Evolutionary conservation across 2,888 invertebrate genomes (phyloP).

Genomic region (Hirtodrosophila histrioides): DNA sequence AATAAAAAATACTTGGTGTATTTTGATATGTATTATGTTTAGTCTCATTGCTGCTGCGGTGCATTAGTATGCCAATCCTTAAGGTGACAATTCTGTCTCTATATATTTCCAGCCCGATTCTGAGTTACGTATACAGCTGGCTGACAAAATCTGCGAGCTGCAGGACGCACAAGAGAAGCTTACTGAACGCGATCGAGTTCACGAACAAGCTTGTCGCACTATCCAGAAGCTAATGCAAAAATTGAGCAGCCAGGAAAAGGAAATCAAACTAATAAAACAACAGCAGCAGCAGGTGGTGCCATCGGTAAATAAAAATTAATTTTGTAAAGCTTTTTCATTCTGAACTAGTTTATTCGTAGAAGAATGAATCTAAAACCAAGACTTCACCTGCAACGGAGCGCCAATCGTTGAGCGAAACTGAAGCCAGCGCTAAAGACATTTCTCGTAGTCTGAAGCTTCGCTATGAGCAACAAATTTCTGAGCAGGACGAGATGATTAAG

Average conservation of each 20-base stretch:
- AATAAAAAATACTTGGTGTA: slow-evolving; percentile 2
- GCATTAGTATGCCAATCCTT: slow-evolving; percentile 1
- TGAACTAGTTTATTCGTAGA: slow-evolving; percentile 32
- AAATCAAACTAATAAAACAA: slow-evolving; percentile 76
- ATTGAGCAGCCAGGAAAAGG: slow-evolving; percentile 77
- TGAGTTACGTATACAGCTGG: slow-evolving; percentile 73
- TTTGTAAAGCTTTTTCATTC: too few relatives aligned
- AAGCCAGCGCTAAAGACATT: slow-evolving; percentile 74
- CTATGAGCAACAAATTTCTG: slow-evolving; percentile 70
- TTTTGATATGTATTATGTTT: slow-evolving; percentile 1
- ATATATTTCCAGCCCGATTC: slow-evolving; percentile 41
- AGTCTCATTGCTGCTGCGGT: background rate
- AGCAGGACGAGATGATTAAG: slow-evolving; percentile 86
- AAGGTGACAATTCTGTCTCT: background rate
- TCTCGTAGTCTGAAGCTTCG: slow-evolving; percentile 58
- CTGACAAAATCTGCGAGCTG: slow-evolving; percentile 80
- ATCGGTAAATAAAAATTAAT: slow-evolving; percentile 18
- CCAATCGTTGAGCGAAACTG: slow-evolving; percentile 76
- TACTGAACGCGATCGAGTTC: slow-evolving; percentile 72
- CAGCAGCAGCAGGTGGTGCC: slow-evolving; percentile 21
- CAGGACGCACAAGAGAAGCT: slow-evolving; percentile 81
- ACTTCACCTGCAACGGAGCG: slow-evolving; percentile 5
- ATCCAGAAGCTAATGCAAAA: slow-evolving; percentile 81
- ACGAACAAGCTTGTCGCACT: slow-evolving; percentile 82
- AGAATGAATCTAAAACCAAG: slow-evolving; percentile 12